phyloP scores from a whole-genome alignment of 2,113 vertebrate genomes.

The Taxidea taxus region DNA sequence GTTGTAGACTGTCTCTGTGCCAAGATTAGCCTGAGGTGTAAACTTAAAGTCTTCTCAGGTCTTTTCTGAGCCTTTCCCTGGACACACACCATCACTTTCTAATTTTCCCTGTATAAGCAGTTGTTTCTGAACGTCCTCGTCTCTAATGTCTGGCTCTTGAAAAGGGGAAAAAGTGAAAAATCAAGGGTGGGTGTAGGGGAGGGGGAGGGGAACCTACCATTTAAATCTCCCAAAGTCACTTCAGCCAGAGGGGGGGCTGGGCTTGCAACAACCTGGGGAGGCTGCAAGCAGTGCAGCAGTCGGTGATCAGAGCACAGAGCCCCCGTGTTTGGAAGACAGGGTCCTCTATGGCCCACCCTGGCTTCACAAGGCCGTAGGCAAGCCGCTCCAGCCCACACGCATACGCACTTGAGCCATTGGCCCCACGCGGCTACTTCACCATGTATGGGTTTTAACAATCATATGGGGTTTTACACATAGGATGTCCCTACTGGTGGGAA shows the following conservation, averaged over 20 bases:
- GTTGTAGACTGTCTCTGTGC: not conserved
- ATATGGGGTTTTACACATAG: not conserved
- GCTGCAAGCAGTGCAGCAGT: too few species aligned
- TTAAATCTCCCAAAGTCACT: not conserved
- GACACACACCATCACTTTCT: not conserved
- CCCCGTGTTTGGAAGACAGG: not conserved
- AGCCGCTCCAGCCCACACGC: not conserved
- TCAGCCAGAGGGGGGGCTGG: not conserved
- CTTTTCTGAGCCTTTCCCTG: not conserved
- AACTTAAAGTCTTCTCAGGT: not conserved
- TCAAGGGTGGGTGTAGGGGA: not conserved
- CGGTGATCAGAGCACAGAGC: not conserved
- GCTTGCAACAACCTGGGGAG: not conserved
- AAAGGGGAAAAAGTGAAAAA: not conserved
- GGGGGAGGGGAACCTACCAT: not conserved
- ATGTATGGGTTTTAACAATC: not conserved
- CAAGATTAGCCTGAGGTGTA: not conserved
- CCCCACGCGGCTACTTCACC: too few species aligned
- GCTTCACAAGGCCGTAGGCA: not conserved
- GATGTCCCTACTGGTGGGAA: rapidly evolving
- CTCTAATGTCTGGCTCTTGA: not conserved
- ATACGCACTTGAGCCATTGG: rapidly evolving
- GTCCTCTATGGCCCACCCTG: not conserved
- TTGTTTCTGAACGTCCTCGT: not conserved
- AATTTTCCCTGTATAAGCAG: not conserved